phyloP scores from a whole-genome alignment of 2,113 vertebrate species.

The Pitta sordida region DNA sequence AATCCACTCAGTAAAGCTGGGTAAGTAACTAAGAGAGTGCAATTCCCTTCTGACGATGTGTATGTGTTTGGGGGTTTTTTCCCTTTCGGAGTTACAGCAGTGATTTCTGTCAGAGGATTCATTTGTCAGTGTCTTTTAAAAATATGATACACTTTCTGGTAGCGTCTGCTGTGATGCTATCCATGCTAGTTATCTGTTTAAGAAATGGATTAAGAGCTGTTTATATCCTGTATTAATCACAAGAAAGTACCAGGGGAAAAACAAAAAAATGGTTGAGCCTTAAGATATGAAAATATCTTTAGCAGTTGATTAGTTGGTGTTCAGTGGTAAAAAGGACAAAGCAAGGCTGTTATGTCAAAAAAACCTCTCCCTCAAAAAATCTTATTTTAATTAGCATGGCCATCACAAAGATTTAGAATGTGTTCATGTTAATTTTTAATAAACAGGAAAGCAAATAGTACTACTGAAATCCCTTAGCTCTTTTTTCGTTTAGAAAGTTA shows the following conservation, averaged over 20 bases:
- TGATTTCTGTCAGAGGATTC: background rate
- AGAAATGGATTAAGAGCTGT: background rate
- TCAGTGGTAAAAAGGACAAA: background rate
- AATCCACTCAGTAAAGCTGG: background rate
- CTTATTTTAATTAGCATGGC: background rate
- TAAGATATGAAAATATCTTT: background rate
- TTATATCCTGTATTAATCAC: background rate
- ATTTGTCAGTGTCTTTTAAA: conserved; percentile 13
- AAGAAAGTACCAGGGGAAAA: background rate
- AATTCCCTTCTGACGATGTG: background rate
- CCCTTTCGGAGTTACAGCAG: background rate
- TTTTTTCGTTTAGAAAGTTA: conserved; percentile 48
- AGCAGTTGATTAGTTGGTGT: background rate
- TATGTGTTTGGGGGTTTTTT: rapidly evolving
- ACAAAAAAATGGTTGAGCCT: background rate
- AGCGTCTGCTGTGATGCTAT: background rate
- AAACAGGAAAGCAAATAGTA: background rate
- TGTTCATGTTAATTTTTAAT: conserved; percentile 46
- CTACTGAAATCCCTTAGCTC: background rate
- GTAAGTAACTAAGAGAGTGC: background rate
- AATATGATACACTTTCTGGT: background rate
- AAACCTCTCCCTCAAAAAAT: background rate
- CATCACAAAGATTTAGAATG: background rate
- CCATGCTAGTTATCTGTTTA: background rate
- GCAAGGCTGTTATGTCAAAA: background rate